Percentiles rank a stretch among this genome's conserved stretches.
Evolutionary conservation across 1,140 invertebrate genomes (phyloP).

Genomic region (Oryctes rhinoceros): DNA sequence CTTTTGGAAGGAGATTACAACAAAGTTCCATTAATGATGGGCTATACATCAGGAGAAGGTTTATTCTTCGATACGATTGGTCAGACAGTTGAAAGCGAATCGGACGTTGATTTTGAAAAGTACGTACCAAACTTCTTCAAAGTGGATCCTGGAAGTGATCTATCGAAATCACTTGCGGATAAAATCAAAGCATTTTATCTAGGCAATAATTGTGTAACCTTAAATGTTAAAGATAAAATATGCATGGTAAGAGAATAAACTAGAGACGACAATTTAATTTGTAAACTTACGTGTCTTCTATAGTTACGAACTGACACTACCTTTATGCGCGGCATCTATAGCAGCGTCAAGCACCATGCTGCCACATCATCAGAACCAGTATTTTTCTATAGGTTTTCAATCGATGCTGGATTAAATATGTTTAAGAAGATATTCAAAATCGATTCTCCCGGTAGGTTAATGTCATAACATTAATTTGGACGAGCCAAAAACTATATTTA

Average conservation of each 20-base stretch:
- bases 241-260: constrained; percentile 7
- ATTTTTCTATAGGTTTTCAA: constrained; percentile 39
- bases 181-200: constrained; percentile 66
- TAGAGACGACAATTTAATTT: not conserved
- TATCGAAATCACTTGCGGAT: constrained; percentile 60
- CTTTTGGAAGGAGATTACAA: constrained; percentile 57
- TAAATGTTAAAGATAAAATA: constrained; percentile 49
- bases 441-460: not conserved
- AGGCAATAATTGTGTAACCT: constrained; percentile 60
- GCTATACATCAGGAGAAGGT: constrained; percentile 57
- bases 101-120: constrained; percentile 57
- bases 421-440: not conserved
- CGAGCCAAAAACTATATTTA: not conserved
- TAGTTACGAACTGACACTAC: constrained; percentile 38
- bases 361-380: not conserved
- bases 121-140: constrained; percentile 60
- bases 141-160: constrained; percentile 58
- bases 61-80: constrained; percentile 20
- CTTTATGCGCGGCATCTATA: not conserved
- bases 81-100: not conserved
- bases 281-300: not conserved
- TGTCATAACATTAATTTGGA: not conserved
- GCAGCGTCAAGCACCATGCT: not conserved
- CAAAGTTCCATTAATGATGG: constrained; percentile 65
- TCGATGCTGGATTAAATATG: constrained; percentile 38